Conservation (phyloP, 2,797 vertebrate species). For the Esox lucius region DNA sequence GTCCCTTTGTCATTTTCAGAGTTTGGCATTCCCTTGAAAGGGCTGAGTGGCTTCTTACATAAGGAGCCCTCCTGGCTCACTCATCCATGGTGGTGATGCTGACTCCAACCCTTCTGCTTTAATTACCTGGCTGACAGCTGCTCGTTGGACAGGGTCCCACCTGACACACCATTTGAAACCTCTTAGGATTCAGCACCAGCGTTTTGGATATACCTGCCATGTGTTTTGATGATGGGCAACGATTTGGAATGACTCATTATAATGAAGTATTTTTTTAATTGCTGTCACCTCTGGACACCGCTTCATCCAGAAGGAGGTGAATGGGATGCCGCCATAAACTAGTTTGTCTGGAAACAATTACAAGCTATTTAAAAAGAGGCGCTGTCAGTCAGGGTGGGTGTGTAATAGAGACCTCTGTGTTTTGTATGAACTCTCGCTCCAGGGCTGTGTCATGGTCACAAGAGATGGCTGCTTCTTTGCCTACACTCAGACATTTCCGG, state of each 20-base stretch:
- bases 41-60: not conserved
- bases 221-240: not conserved
- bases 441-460: not conserved
- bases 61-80: not conserved
- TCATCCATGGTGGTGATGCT: slow-evolving; percentile 23
- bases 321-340: no score
- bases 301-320: no score
- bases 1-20: slow-evolving; percentile 11
- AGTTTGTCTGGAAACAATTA: slow-evolving; percentile 27
- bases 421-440: slow-evolving; percentile 25
- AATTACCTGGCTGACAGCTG: not conserved
- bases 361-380: slow-evolving; percentile 29
- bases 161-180: not conserved
- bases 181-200: not conserved
- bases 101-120: slow-evolving; percentile 36
- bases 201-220: not conserved
- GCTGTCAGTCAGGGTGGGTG: slow-evolving; percentile 17
- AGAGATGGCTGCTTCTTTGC: not conserved
- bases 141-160: slow-evolving; percentile 29
- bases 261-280: not conserved
- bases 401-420: slow-evolving; percentile 14
- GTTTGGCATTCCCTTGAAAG: not conserved
- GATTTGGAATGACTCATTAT: not conserved
- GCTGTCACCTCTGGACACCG: not conserved
- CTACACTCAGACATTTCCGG: not conserved